Evolutionary conservation across 2,888 invertebrate species (phyloP), one percentile per base, ranked within the genome.

Genomic region (Crocallis elinguaria): DNA sequence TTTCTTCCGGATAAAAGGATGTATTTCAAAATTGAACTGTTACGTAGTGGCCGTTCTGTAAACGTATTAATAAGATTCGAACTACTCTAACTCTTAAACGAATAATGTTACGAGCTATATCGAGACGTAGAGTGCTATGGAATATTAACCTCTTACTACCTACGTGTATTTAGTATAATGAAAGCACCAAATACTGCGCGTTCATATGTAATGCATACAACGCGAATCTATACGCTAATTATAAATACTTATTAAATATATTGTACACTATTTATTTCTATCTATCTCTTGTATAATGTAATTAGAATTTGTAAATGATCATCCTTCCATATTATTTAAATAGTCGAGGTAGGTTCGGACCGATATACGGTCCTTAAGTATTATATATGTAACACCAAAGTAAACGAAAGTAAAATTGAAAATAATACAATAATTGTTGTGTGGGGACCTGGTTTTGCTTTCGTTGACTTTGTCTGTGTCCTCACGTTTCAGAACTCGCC

Each of bases 291-390:
- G 72, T 80, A 79, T 76, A 80, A 75, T 79, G 67, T 84, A 86
- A 83, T 81, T 87, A 88, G 85, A 76, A 67, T 82, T 81, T 86
- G 84, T 88, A 88, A 85, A 84, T 77, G 74, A 79, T 79, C 85
- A 86, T 85, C 83, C 86, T 88, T 88, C 85, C 82, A 86, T 69
- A 56, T 57, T 49, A 45, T 55, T 56, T 63, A 48, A 52, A 58
- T 57, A 60, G 60, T 49, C 44, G 57, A 52, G 56, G 61, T 69
- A 46, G 46, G 48, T 54, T 45, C 12, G 30, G 48, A 48, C 53
- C 43, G 48, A 23, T 54, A 38, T 37, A 50, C 29, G 48, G 35
- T 50, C 25, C 8, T 36, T 41, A 30, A 49, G 43, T 33, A 54
- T 66, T 67, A 71, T 70, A 66, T 42, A 45, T 41, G 5, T 30